Conservation (phyloP, 2,797 vertebrate species). For the Ceyx erithaca region DNA sequence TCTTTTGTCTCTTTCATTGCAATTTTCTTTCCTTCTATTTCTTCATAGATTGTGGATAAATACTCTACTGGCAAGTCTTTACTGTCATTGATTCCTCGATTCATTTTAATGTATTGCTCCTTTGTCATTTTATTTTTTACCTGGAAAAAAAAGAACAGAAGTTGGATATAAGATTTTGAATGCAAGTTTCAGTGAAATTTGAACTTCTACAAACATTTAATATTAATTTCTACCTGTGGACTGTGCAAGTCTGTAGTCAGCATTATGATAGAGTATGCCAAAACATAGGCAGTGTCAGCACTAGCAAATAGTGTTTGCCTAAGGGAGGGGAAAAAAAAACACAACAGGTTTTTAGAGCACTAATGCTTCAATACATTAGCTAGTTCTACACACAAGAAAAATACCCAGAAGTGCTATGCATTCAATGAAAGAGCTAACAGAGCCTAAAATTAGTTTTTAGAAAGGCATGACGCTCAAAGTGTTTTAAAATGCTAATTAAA, state of each 20-base stretch:
- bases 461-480: neutral
- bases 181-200: neutral
- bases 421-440: neutral
- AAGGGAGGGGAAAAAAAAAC: neutral
- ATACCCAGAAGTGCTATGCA: neutral
- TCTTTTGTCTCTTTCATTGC: constrained; percentile 97
- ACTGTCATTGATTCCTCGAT: constrained; percentile 95
- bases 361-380: neutral
- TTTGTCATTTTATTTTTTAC: constrained; percentile 99
- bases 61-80: constrained; percentile 97
- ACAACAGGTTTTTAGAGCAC: neutral
- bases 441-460: neutral
- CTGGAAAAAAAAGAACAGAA: constrained; percentile 72
- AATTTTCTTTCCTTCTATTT: constrained; percentile 97
- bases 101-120: constrained; percentile 99
- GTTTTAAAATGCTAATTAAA: neutral
- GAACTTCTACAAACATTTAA: neutral
- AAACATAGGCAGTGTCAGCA: constrained; percentile 95
- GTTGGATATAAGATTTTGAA: neutral
- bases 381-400: neutral
- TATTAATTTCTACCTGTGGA: constrained; percentile 86
- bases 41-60: constrained; percentile 93
- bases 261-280: constrained; percentile 98
- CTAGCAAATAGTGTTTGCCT: constrained; percentile 96
- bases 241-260: constrained; percentile 97